Conservation (phyloP, 1,140 invertebrate species). For the Conus betulinus region DNA sequence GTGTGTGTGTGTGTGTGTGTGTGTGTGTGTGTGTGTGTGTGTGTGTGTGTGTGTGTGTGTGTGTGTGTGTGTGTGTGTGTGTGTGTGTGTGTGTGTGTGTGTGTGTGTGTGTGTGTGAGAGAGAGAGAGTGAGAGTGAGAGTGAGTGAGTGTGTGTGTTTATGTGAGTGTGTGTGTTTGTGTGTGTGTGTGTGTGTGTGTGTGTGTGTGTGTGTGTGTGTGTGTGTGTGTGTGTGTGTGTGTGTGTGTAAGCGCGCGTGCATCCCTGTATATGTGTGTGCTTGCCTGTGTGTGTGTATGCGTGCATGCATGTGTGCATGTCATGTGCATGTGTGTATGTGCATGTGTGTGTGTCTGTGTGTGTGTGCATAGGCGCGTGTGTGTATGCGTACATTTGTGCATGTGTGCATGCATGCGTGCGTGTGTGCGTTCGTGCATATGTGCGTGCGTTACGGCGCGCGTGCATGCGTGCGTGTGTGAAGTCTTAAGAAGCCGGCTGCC, state of each 20-base stretch:
- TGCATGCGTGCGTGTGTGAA: no score
- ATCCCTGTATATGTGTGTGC: no score
- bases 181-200: neutral
- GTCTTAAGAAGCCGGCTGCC: no score
- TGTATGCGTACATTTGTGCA: neutral
- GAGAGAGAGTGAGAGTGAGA: neutral
- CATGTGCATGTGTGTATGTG: neutral
- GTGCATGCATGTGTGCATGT: neutral
- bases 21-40: neutral
- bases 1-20: slow-evolving; percentile 18
- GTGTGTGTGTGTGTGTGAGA: neutral
- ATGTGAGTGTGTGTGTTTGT: neutral
- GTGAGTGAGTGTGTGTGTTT: neutral
- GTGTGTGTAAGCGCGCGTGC: no score
- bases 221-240: neutral
- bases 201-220: neutral
- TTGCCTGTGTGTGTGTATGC: neutral
- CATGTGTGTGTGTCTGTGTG: neutral
- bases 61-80: neutral
- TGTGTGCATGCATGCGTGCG: neutral
- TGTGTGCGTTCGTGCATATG: neutral
- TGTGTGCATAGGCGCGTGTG: neutral
- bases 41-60: neutral
- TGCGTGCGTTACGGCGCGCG: no score
- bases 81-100: neutral